Conservation (phyloP, 92 coral and sea anemone genomes). For the Meandrina meandrites region DNA sequence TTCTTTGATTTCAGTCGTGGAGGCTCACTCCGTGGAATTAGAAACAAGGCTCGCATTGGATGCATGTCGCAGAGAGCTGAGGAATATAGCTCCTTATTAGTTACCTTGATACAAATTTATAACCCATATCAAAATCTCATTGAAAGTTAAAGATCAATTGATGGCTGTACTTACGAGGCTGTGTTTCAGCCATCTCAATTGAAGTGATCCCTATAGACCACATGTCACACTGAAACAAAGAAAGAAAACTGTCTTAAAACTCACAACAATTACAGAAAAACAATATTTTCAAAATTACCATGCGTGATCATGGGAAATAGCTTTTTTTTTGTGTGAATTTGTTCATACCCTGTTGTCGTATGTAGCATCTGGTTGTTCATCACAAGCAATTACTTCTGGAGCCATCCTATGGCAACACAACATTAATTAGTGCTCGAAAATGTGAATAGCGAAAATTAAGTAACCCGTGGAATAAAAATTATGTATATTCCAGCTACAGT, state of each 20-base stretch:
- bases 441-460: too few relatives aligned
- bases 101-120: background rate
- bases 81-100: background rate
- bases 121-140: background rate
- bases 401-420: slow-evolving; percentile 84
- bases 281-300: background rate
- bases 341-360: slow-evolving; percentile 92
- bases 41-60: slow-evolving; percentile 98
- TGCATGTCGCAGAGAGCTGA: slow-evolving; percentile 98
- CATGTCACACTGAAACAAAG: slow-evolving; percentile 95
- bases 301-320: too few relatives aligned
- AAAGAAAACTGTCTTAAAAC: background rate
- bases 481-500: too few relatives aligned
- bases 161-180: slow-evolving; percentile 80
- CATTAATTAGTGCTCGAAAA: background rate
- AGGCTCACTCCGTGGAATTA: slow-evolving; percentile 98
- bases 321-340: background rate
- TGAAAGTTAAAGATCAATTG: background rate
- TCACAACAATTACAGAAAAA: background rate
- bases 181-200: slow-evolving; percentile 99
- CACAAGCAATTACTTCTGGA: slow-evolving; percentile 98
- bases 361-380: slow-evolving; percentile 98
- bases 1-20: slow-evolving; percentile 93
- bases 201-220: slow-evolving; percentile 98
- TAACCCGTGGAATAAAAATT: too few relatives aligned